These are phyloP conservation scores for Aradus depressus DNA, from an alignment of 2,888 invertebrate genomes.

Conservation along the genomic window DNA sequence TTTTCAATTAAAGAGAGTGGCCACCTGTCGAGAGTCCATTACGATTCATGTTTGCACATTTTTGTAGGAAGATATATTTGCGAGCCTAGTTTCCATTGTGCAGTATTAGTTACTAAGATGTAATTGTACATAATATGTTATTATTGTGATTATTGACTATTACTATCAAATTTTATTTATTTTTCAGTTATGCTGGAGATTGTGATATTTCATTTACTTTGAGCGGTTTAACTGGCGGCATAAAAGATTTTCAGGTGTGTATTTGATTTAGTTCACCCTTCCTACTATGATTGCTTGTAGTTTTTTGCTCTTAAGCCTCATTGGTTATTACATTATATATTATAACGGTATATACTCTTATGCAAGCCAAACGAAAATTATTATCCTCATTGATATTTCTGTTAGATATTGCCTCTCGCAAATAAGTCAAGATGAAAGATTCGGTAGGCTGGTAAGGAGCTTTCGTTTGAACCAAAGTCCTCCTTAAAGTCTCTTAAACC, in stretches of 20 bases:
- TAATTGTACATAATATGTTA: too few species aligned
- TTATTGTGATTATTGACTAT: constrained; percentile 9
- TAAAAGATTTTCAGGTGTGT: constrained; percentile 64
- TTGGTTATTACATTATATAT: neutral
- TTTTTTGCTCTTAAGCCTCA: neutral
- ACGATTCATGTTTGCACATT: too few species aligned
- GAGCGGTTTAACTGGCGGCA: constrained; percentile 66
- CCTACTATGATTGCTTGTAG: neutral
- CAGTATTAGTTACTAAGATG: too few species aligned
- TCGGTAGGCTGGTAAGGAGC: too few species aligned
- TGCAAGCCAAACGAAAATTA: neutral
- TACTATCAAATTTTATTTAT: constrained; percentile 15
- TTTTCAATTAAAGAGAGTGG: too few species aligned
- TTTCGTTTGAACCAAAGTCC: too few species aligned
- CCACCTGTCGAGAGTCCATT: too few species aligned
- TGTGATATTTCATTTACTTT: constrained; percentile 87
- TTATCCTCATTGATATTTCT: neutral
- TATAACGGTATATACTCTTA: neutral
- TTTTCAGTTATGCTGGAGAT: constrained; percentile 84
- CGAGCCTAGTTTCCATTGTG: too few species aligned
- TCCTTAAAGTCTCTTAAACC: too few species aligned
- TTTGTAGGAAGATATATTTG: too few species aligned
- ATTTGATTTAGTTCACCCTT: constrained; percentile 3
- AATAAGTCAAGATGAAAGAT: too few species aligned
- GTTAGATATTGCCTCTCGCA: too few species aligned